Conservation (phyloP, 2,797 vertebrate genomes). For the Bryconaethiops microstoma region DNA sequence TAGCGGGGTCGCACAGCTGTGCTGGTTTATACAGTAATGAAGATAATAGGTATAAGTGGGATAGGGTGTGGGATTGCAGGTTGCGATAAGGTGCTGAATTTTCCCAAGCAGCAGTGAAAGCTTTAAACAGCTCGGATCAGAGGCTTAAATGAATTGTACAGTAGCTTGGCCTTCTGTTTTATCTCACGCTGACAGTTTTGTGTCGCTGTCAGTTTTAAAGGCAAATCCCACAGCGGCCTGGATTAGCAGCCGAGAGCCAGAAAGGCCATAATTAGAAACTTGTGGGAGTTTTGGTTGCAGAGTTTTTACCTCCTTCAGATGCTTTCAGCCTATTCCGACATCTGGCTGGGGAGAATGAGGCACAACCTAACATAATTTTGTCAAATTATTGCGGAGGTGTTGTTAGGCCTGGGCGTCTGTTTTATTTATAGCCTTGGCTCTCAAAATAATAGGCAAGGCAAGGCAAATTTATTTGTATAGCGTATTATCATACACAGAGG, state of each 20-base stretch:
- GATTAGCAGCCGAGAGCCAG: slow-evolving; percentile 55
- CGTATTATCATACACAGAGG: no score
- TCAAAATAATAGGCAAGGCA: no score
- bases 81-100: slow-evolving; percentile 45
- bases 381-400: not conserved
- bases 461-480: no score
- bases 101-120: slow-evolving; percentile 16
- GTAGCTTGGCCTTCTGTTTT: slow-evolving; percentile 41
- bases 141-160: slow-evolving; percentile 52
- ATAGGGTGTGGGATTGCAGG: not conserved
- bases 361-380: not conserved
- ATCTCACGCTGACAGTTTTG: slow-evolving; percentile 53
- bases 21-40: slow-evolving; percentile 45
- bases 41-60: slow-evolving; percentile 44
- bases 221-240: slow-evolving; percentile 51
- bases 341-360: not conserved
- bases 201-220: slow-evolving; percentile 51
- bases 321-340: slow-evolving; percentile 19
- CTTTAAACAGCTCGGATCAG: slow-evolving; percentile 50
- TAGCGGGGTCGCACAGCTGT: not conserved
- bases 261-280: slow-evolving; percentile 52
- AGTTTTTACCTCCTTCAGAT: slow-evolving; percentile 26
- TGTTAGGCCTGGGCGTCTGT: no score
- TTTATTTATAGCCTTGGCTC: no score
- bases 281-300: slow-evolving; percentile 26